Evolutionary conservation across 2,113 vertebrate genomes (phyloP), one percentile per base, ranked within the genome.

Genomic region (Trichomycterus rosablanca): DNA sequence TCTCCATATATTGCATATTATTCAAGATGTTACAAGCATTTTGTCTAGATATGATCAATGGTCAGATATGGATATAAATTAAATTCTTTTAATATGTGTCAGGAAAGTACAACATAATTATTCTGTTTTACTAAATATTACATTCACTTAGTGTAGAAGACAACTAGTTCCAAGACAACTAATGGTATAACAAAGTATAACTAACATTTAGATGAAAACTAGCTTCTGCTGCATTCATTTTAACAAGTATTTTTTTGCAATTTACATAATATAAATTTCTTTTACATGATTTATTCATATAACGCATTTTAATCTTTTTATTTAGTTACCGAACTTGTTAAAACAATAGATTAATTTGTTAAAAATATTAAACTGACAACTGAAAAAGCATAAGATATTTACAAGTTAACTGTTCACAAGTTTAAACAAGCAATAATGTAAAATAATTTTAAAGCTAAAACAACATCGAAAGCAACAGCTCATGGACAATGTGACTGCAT

Each of bases 401-500:
- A 61, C 59, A 50, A 44, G 67, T 37, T 6, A 4, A 19, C 44
- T 30, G 48, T 45, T 40, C 39, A 45, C 20, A 53, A 65, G 55
- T 42, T 46, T 40, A 48, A 46, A 45, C 46, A 18, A 32, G 60
- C 46, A 30, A 18, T n/a, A 28, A 30, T 26, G 8, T 30, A 20
- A 16, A 32, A 18, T 48, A 42, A 5, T 18, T 59, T 54, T 54
- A 48, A 6, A 59, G 24, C 40, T 42, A 46, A 59, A 43, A 52
- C 22, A 52, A 2, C 15, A 44, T 26, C 14, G 12, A 16, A 1
- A 15, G 20, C 60, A 30, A 5, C 34, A 18, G 6, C 44, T 57
- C 35, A 71, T 2, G 69, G 58, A 24, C 51, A 52, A 5, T 71
- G 44, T 44, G 68, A 71, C 24, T 71, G 63, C 53, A 55, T 54